Evolutionary conservation across 2,797 vertebrate species (phyloP), one percentile per base, ranked within the genome.

Genomic region (Platyrinchus mystaceus): DNA sequence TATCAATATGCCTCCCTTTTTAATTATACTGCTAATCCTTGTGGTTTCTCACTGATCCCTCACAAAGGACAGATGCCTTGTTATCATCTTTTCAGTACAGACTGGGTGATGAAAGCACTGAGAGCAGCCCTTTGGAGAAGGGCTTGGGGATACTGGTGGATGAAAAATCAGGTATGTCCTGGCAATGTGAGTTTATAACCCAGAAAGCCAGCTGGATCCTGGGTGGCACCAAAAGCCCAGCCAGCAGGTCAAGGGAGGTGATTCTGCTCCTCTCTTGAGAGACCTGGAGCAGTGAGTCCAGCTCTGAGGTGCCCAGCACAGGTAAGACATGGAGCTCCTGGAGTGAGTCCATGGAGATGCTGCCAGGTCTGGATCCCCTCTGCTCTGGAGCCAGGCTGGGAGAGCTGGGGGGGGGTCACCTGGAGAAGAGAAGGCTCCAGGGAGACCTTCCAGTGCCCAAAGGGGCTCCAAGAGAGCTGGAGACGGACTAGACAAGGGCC

Each of bases 1-100:
- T 11, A 46, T 1, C 36, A 2, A 23, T 4, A 15, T 2, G 5
- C 0, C 0, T 4, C 11, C 76, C 14, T 16, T 27, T 17, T 10
- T 7, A 14, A 62, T 27, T 37, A 11, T 37, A 6, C 7, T 71
- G 22, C 9, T 39, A 53, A 44, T 70, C 21, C 4, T 41, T 26
- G 21, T 23, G 21, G 11, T 27, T 85, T 70, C 4, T 58, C 32
- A 30, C 7, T 68, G 28, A 41, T 59, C 27, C 27, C 59, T 34
- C 22, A 26, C 7, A 21, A 14, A 39, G 20, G 19, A 39, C 21
- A 39, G 63, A 89, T 3, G 14, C 14, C 23, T 63, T 62, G 3
- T 32, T 32, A 5, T 2, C 79, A 34, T 37, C 22, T 17, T 70
- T 87, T 20, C 24, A 50, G 36, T 36, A 50, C 27, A 70, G 20